A percentile compares a stretch with the other conserved stretches of the same genome.
These are phyloP conservation scores for Chromis chromis DNA, from an alignment of 2,797 vertebrate genomes.

Conservation along the genomic window DNA sequence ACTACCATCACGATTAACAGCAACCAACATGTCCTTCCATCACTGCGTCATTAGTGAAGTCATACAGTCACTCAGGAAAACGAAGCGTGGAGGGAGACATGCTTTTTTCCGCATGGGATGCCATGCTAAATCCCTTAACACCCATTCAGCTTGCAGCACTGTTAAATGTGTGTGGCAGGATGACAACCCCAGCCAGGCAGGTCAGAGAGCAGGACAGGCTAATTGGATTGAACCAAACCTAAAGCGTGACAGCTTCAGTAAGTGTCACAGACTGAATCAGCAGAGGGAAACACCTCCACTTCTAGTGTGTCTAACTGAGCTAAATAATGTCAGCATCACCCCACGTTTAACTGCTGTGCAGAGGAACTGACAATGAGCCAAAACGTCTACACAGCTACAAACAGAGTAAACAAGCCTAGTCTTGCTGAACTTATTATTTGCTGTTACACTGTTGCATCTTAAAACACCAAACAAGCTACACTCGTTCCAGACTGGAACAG, in stretches of 20 bases:
- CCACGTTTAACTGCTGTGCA: background rate
- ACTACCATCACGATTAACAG: background rate
- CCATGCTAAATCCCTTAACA: slow-evolving; percentile 8
- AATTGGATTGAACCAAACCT: slow-evolving; percentile 68
- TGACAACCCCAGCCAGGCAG: slow-evolving; percentile 19
- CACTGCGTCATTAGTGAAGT: background rate
- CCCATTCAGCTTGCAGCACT: background rate
- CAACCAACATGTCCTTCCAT: slow-evolving; percentile 4
- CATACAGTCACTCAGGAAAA: background rate
- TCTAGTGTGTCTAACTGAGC: background rate
- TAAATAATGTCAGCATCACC: background rate
- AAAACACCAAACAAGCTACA: slow-evolving; percentile 3
- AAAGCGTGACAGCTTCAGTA: slow-evolving; percentile 32
- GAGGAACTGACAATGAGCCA: background rate
- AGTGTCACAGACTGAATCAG: slow-evolving; percentile 33
- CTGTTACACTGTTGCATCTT: background rate
- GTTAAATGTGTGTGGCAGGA: slow-evolving; percentile 19
- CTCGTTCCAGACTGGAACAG: background rate
- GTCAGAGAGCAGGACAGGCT: slow-evolving; percentile 50
- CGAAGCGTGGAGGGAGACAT: background rate
- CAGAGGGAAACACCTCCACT: slow-evolving; percentile 16
- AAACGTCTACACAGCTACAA: background rate
- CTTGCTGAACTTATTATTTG: background rate
- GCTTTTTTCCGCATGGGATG: background rate
- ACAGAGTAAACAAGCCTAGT: background rate